These are phyloP conservation scores for Drosophila azteca DNA, from an alignment of 1,140 invertebrate genomes.

Conservation along the genomic window DNA sequence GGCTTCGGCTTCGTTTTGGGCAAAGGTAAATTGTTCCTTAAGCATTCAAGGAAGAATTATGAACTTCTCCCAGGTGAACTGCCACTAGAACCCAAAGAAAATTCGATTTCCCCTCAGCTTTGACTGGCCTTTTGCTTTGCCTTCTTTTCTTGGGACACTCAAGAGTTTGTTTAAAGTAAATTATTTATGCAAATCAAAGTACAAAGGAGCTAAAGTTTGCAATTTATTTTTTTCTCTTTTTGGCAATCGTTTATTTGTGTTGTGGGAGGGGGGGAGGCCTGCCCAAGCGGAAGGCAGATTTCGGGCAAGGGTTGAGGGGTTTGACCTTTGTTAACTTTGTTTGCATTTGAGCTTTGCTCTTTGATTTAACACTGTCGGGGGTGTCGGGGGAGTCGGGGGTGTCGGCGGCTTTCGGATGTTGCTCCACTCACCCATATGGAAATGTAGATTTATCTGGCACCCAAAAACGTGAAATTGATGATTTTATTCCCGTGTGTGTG, in stretches of 20 bases:
- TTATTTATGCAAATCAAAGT: conserved; percentile 79
- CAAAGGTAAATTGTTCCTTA: conserved; percentile 41
- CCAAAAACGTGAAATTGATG: conserved; percentile 23
- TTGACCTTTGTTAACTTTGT: conserved; percentile 67
- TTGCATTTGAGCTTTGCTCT: conserved; percentile 59
- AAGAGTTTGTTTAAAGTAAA: conserved; percentile 76
- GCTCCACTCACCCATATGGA: conserved; percentile 6
- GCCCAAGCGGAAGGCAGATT: conserved; percentile 25
- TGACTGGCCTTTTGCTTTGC: conserved; percentile 40
- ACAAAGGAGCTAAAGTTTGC: conserved; percentile 58
- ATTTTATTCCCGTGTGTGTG: conserved; percentile 20
- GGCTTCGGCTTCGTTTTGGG: conserved; percentile 16
- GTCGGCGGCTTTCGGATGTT: background rate
- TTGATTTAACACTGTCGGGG: conserved; percentile 64
- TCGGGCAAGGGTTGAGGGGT: conserved; percentile 50
- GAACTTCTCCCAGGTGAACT: conserved; percentile 49
- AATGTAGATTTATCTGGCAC: conserved; percentile 42
- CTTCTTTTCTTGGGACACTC: conserved; percentile 33
- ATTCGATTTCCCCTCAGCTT: conserved; percentile 4
- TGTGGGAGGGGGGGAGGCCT: conserved; percentile 17
- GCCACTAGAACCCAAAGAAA: conserved; percentile 40
- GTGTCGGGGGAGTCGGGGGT: no score
- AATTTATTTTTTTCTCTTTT: conserved; percentile 78
- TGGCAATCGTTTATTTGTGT: conserved; percentile 16
- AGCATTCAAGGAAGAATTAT: conserved; percentile 80